Percentiles rank a stretch among this genome's conserved stretches.
Conservation (phyloP, 2,888 invertebrate species). For the Dicranocentrus wangi region DNA sequence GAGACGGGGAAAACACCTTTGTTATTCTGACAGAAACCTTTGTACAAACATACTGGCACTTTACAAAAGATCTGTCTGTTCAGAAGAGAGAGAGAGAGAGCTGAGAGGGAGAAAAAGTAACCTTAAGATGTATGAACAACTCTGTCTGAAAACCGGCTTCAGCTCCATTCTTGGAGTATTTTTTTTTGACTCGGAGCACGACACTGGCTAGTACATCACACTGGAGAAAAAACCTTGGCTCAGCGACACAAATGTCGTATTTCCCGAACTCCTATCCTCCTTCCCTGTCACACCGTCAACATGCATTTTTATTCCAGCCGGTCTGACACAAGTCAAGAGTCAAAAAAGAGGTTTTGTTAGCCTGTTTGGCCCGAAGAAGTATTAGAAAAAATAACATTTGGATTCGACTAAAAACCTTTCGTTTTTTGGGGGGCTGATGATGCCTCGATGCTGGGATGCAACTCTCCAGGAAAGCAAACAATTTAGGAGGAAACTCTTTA, state of each 20-base stretch:
- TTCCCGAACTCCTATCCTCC: neutral
- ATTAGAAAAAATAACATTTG: too few species aligned
- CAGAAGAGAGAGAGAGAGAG: neutral
- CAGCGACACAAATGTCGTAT: neutral
- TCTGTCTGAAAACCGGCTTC: neutral
- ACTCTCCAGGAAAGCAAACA: too few species aligned
- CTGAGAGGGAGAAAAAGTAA: too few species aligned
- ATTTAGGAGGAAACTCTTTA: too few species aligned
- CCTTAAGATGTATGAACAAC: slow-evolving; percentile 32
- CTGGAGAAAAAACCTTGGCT: too few species aligned
- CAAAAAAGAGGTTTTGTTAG: neutral
- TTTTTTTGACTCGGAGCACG: slow-evolving; percentile 17
- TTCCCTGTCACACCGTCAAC: neutral
- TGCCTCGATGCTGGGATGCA: too few species aligned
- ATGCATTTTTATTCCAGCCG: neutral
- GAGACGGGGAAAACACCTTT: slow-evolving; percentile 31
- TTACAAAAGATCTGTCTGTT: slow-evolving; percentile 51
- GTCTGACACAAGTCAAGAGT: slow-evolving; percentile 18
- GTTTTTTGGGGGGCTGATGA: too few species aligned
- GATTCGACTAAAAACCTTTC: too few species aligned
- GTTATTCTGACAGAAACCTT: slow-evolving; percentile 55
- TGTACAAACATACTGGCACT: slow-evolving; percentile 48
- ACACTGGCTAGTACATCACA: slow-evolving; percentile 25
- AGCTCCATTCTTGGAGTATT: neutral
- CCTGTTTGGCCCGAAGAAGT: too few species aligned